Base-by-base conservation (phyloP, 2,888 invertebrate species). In the Andrena trimmerana region DNA sequence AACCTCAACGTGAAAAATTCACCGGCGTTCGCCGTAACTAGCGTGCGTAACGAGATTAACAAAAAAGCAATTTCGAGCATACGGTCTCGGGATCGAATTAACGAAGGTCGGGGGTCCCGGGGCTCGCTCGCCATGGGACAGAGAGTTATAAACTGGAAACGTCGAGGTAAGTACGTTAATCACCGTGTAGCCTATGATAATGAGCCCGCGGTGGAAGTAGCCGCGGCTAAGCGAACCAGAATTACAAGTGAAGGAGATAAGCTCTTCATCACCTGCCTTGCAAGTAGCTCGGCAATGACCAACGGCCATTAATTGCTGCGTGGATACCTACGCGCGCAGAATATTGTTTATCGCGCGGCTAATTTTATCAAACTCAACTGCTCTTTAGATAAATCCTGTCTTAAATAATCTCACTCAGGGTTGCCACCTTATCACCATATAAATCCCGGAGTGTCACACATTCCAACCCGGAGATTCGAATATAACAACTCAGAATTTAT, bases 121-220 rank as follows among this genome's bases (percentile, higher is more conserved):
- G 20, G 29, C 42, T 42, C 42, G 42, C 42, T 42, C 42, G 42
- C 42, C 42, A 42, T 20, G 59, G 33, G 42, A n/a, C 5, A n/a
- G 52, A 62, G 62, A 57, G 42, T 77, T 76, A 78, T 63, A 70
- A 83, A 76, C 59, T 76, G 65, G 52, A 59, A 65, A 63, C 65
- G 62, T 33, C 60, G 48, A 24, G 52, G 31, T 48, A 63, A 81
- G 69, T 54, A 63, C 76, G 75, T 81, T 82, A 76, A 82, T 74
- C 82, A 83, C 52, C 29, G 68, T 66, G 59, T 54, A 71, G 83
- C 65, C 75, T 59, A 83, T 73, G 81, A 78, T 84, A 84, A 85
- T 74, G 81, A 81, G 68, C 42, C 65, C 52, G 52, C 59, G 31
- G 57, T 24, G 57, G 20, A 73, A 67, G 73, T 73, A 80, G 33